Base-by-base conservation (phyloP, 2,888 invertebrate species). In the Acanthoscelides obtectus region DNA sequence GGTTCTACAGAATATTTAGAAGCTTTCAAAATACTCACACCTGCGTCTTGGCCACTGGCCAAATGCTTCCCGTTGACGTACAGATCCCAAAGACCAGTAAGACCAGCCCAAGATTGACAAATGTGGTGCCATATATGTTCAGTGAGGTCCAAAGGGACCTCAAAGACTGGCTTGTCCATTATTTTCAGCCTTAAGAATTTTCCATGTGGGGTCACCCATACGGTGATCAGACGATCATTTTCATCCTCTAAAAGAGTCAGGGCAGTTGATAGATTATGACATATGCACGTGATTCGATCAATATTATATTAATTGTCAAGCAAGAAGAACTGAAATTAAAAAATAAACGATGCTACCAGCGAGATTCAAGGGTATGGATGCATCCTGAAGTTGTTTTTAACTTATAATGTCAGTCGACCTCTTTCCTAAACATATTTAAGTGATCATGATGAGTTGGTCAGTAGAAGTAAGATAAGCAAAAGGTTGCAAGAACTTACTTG, bases 91-190 rank as follows among this genome's bases (percentile, higher is more conserved):
- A 87, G 87, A n/a, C 89, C 91, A 68, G 84, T 85, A 71, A 86
- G 85, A 0, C 89, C 88, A 74, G 90, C 89, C 87, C 91, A 92
- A 67, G 91, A 91, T 75, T 91, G 85, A 76, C 92, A 92, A 20
- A 92, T 81, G 80, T 92, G 91, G 68, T 89, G 88, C 92, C 92
- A 92, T 4, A 86, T 87, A 77, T 87, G 79, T 86, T 84, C 85
- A 20, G 77, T 73, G 27, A 86, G 73, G 64, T 87, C 85, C 0
- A 89, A 85, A 0, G 85, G 82, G 4, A 87, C 81, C 67, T 82
- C 85, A 22, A 90, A 86, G n/a, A 89, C 83, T 21, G 85, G 83
- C 70, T 82, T 82, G 64, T 87, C 87, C 66, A 87, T 87, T 75
- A 93, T 89, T 79, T 89, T 88, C 69, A 91, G 79, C 76, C 88